A percentile compares a stretch with the other conserved stretches of the same genome.
Evolutionary conservation across 2,888 invertebrate genomes (phyloP).

Genomic region (Drosophila atroscutellata): DNA sequence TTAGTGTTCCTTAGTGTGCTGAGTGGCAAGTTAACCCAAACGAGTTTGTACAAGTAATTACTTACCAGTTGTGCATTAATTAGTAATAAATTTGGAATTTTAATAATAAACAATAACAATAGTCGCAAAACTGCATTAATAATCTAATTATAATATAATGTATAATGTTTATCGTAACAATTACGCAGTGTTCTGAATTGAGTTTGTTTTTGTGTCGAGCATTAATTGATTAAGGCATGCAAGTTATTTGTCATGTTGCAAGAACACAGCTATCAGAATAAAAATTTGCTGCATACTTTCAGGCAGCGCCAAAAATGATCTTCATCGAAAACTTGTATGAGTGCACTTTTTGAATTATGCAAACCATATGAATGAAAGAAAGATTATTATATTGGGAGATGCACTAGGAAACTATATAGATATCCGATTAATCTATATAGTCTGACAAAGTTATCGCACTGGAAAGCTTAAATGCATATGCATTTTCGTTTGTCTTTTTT

Average conservation of each 20-base stretch:
- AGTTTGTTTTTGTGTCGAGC: constrained; percentile 4
- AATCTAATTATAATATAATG: background rate
- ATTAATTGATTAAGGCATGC: constrained; percentile 30
- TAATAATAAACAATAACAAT: no score
- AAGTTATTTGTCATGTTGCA: constrained; percentile 22
- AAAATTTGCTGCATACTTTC: constrained; percentile 28
- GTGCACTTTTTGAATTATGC: background rate
- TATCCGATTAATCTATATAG: background rate
- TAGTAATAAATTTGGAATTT: background rate
- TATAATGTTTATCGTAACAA: background rate
- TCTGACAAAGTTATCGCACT: background rate
- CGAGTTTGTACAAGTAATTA: constrained; percentile 19
- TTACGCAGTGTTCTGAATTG: constrained; percentile 4
- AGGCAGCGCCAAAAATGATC: constrained; percentile 14
- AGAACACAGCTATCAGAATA: background rate
- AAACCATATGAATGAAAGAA: background rate
- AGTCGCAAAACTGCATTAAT: background rate
- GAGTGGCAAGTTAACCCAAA: background rate
- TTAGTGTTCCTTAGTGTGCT: background rate
- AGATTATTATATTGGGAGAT: background rate
- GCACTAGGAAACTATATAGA: background rate
- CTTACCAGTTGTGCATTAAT: constrained; percentile 3
- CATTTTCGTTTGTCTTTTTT: background rate
- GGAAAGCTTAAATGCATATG: background rate
- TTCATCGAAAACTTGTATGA: background rate